Percentiles rank a stretch among this genome's conserved stretches.
Conservation (phyloP, 1,140 invertebrate genomes). For the Caenorhabditis remanei region DNA sequence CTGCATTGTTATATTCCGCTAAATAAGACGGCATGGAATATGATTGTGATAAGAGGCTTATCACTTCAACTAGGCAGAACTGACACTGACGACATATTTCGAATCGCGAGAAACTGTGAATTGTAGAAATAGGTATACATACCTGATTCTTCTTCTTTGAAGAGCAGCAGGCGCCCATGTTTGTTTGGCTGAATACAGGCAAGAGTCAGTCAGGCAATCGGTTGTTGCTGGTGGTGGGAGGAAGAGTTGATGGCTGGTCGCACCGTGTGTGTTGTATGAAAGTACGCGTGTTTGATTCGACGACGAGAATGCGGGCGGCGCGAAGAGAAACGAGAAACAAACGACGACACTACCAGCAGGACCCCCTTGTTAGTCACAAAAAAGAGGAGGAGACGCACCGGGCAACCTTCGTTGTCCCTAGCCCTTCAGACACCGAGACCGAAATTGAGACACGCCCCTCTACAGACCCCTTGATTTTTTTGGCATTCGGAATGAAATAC, state of each 20-base stretch:
- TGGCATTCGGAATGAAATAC: constrained; percentile 1
- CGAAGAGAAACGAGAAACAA: constrained; percentile 54
- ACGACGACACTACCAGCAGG: constrained; percentile 55
- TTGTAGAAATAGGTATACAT: constrained; percentile 10
- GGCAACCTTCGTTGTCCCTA: constrained; percentile 26
- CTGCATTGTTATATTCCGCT: neutral
- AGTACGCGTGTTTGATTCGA: constrained; percentile 56
- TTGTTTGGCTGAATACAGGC: constrained; percentile 50
- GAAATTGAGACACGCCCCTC: constrained; percentile 41
- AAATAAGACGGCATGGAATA: neutral
- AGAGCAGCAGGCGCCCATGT: constrained; percentile 63
- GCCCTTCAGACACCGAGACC: constrained; percentile 47
- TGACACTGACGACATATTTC: neutral
- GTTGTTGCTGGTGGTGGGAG: constrained; percentile 35
- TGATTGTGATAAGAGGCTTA: constrained; percentile 23
- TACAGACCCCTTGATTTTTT: neutral
- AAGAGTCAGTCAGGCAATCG: constrained; percentile 50
- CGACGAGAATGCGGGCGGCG: constrained; percentile 50
- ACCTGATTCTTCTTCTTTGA: constrained; percentile 62
- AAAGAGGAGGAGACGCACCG: constrained; percentile 52
- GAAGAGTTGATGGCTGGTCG: constrained; percentile 54
- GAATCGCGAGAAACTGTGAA: neutral
- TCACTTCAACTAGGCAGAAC: neutral
- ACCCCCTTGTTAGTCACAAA: constrained; percentile 56
- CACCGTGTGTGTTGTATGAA: constrained; percentile 55